Percentiles rank a stretch among this genome's conserved stretches.
phyloP scores from a whole-genome alignment of 2,797 vertebrate genomes.

The Hapalemur alaotrensis region DNA sequence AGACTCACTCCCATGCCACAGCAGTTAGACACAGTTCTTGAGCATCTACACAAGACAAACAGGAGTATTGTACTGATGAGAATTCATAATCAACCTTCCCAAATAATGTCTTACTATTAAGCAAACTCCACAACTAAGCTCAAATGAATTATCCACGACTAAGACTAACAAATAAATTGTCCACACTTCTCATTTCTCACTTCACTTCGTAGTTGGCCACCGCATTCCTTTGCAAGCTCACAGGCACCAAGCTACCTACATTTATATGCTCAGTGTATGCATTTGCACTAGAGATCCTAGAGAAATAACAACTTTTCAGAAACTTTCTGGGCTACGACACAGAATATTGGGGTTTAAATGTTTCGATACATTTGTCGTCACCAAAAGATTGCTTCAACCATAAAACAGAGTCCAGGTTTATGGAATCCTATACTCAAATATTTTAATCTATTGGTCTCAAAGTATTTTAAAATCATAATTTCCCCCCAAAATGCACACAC shows the following conservation, averaged over 20 bases:
- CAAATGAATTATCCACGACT: not conserved
- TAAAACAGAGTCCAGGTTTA: not conserved
- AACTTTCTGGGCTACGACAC: not conserved
- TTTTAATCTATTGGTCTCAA: not conserved
- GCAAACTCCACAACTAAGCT: not conserved
- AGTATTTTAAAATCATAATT: conserved; percentile 19
- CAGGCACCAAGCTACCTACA: not conserved
- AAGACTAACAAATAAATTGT: not conserved
- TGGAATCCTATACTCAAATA: not conserved
- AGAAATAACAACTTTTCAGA: not conserved
- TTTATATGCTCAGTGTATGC: not conserved
- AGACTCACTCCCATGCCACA: not conserved
- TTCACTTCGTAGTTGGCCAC: not conserved
- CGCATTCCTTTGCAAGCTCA: not conserved
- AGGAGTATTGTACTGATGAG: not conserved
- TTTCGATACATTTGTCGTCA: not conserved
- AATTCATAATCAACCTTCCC: not conserved
- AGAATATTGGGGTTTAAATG: not conserved
- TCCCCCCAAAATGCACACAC: not conserved
- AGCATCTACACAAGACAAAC: not conserved
- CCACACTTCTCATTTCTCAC: not conserved
- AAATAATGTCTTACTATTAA: not conserved
- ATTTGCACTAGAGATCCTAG: not conserved
- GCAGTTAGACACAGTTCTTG: not conserved
- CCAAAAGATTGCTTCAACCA: not conserved